Evolutionary conservation across 2,888 invertebrate species (phyloP).

Genomic region (Trisateles emortualis): DNA sequence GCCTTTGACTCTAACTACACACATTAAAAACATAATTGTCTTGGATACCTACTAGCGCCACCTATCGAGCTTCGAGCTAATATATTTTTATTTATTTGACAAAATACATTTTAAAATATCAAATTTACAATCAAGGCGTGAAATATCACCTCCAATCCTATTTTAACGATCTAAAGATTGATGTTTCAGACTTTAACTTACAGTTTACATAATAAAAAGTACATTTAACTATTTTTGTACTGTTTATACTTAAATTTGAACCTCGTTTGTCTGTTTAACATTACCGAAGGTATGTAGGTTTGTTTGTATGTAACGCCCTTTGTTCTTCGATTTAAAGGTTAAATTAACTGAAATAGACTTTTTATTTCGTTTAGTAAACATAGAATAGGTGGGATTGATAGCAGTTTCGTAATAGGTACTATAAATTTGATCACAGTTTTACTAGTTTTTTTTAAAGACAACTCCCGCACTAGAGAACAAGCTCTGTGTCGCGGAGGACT

Average conservation of each 20-base stretch:
- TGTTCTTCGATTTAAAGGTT: slow-evolving; percentile 29
- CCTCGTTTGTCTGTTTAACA: slow-evolving; percentile 34
- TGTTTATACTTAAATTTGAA: slow-evolving; percentile 27
- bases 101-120: too few relatives aligned
- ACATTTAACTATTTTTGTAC: slow-evolving; percentile 14
- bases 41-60: too few relatives aligned
- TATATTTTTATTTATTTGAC: too few relatives aligned
- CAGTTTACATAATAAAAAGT: slow-evolving; percentile 21
- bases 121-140: too few relatives aligned
- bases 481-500: too few relatives aligned
- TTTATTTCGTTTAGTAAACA: slow-evolving; percentile 12
- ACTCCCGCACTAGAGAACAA: too few relatives aligned
- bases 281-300: slow-evolving; percentile 18
- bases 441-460: too few relatives aligned
- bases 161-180: not conserved
- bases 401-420: not conserved
- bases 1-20: too few relatives aligned
- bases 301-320: slow-evolving; percentile 27
- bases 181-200: slow-evolving; percentile 5
- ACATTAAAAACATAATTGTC: too few relatives aligned
- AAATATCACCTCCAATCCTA: not conserved
- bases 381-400: not conserved
- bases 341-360: slow-evolving; percentile 14
- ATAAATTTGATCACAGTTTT: not conserved
- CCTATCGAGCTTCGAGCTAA: too few relatives aligned